Percentiles rank a stretch among this genome's conserved stretches.
These are phyloP conservation scores for Prinia subflava DNA, from an alignment of 2,113 vertebrate species.

Conservation along the genomic window DNA sequence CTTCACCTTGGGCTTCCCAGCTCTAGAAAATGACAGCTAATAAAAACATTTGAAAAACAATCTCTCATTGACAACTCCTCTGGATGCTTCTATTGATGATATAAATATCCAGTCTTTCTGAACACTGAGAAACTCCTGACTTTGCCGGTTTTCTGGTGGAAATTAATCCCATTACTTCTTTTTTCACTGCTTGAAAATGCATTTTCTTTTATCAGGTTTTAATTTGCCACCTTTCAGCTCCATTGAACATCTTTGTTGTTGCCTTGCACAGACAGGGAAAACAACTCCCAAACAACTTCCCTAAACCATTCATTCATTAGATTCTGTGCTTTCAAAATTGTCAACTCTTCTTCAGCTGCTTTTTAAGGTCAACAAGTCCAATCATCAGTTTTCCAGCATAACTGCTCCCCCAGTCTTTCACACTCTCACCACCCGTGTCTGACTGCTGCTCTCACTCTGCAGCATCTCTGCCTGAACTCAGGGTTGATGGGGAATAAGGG, in stretches of 20 bases:
- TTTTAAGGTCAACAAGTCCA: neutral
- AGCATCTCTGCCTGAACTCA: neutral
- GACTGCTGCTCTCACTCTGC: neutral
- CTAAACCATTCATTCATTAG: neutral
- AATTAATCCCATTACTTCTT: neutral
- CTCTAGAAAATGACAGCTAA: neutral
- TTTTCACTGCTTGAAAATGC: neutral
- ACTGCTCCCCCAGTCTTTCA: neutral
- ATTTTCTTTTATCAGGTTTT: constrained; percentile 46
- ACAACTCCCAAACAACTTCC: constrained; percentile 7
- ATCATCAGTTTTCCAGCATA: neutral
- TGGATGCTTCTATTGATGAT: neutral
- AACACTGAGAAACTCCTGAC: neutral
- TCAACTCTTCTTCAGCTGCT: neutral
- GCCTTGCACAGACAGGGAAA: neutral
- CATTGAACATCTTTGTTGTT: constrained; percentile 16
- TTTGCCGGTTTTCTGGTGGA: neutral
- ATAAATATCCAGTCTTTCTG: neutral
- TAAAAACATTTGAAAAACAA: neutral
- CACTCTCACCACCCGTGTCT: neutral
- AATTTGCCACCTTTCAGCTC: constrained; percentile 57
- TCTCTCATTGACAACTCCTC: neutral
- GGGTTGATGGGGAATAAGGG: neutral
- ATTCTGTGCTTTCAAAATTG: neutral
- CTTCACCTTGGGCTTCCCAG: neutral